Percentiles rank a stretch among this genome's conserved stretches.
Evolutionary conservation across 1,140 invertebrate genomes (phyloP).

Genomic region (Hycleus cichorii): DNA sequence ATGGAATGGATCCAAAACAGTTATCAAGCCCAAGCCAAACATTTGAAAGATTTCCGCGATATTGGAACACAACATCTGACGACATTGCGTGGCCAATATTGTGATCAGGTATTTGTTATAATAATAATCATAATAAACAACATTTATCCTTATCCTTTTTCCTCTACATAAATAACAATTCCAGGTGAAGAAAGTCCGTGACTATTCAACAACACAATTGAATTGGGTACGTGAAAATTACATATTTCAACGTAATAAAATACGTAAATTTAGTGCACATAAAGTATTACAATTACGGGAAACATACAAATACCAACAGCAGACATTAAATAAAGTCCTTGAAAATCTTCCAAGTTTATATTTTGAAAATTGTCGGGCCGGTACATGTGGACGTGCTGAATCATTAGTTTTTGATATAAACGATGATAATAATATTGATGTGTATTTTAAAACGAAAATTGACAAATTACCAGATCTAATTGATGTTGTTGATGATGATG

Average conservation of each 20-base stretch:
- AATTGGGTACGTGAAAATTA: slow-evolving; percentile 92
- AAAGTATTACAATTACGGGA: slow-evolving; percentile 82
- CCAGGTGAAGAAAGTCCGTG: slow-evolving; percentile 77
- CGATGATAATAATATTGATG: slow-evolving; percentile 45
- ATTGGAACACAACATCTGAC: slow-evolving; percentile 82
- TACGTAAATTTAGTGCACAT: slow-evolving; percentile 88
- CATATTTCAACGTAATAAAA: slow-evolving; percentile 88
- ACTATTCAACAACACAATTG: slow-evolving; percentile 82
- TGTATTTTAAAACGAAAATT: slow-evolving; percentile 59
- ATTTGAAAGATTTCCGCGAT: slow-evolving; percentile 81
- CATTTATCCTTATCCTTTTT: too few species aligned
- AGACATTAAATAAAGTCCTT: slow-evolving; percentile 86
- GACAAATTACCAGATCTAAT: slow-evolving; percentile 43
- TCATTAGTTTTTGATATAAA: slow-evolving; percentile 65
- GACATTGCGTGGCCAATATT: slow-evolving; percentile 81
- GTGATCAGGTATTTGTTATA: slow-evolving; percentile 65
- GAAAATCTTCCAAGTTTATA: slow-evolving; percentile 90
- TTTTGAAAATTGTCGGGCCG: slow-evolving; percentile 86
- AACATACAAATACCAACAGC: slow-evolving; percentile 92
- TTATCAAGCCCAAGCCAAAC: slow-evolving; percentile 79
- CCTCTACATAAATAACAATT: slow-evolving; percentile 21
- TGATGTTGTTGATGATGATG: slow-evolving; percentile 42
- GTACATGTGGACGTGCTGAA: slow-evolving; percentile 73
- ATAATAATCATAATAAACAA: background rate
- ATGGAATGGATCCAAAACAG: slow-evolving; percentile 89